Evolutionary conservation across 1,140 invertebrate genomes (phyloP), one percentile per base, ranked within the genome.

Genomic region (Bombus balteatus): DNA sequence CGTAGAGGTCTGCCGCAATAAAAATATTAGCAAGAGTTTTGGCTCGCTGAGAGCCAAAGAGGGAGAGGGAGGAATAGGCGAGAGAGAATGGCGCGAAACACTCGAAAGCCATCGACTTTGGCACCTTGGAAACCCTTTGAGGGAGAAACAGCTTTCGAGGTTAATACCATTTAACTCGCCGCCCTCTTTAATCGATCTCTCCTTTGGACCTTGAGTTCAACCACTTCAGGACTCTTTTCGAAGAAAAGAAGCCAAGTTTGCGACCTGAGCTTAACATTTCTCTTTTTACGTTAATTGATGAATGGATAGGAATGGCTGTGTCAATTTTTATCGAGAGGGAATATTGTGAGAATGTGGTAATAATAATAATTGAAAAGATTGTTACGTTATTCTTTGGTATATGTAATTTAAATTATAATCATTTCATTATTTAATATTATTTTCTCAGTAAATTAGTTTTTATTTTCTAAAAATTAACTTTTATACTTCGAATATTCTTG

Each of bases 81-180:
- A 84, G 62, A 53, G 83, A 47, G 82, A 84, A 73, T 37, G 43
- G 86, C 59, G 86, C 15, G 83, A 85, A 85, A 87, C 83, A 87
- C 86, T 87, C 72, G 15, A 85, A 85, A 85, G 65, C 43, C 72
- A 73, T 85, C 71, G 86, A 87, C 76, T 76, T 87, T 75, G 57
- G 77, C 77, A 87, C 76, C 77, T 85, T 57, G 72, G 72, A 85
- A 87, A 85, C 77, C 86, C 65, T 87, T 85, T 81, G 77, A 85
- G 83, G 71, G 86, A 75, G 86, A 39, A 85, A 87, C 75, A 78
- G 86, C 81, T 87, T 87, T 74, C 65, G 70, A 81, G 72, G 39
- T 85, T 85, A 87, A 84, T 87, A 76, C 76, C 70, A 70, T 85
- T 87, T 87, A 87, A 87, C 77, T 85, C 41, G 41, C 68, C 72